Evolutionary conservation across 2,888 invertebrate species (phyloP), one percentile per base, ranked within the genome.

Genomic region (Cancer borealis): DNA sequence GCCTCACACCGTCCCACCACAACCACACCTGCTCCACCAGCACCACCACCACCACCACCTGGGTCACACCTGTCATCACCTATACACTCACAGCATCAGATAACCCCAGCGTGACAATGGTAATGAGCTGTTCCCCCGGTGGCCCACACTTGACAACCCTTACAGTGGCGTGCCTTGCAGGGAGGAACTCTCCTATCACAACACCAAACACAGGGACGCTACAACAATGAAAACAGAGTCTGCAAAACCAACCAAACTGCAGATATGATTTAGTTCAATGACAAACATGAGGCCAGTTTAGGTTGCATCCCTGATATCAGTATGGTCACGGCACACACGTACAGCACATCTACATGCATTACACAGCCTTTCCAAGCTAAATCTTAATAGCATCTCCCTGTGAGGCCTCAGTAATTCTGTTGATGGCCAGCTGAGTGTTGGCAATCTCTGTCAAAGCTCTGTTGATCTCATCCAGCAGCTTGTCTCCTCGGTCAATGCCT

Each of bases 361-460:
- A 84, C 39, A 84, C 79, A 10, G 30, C 79, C 30, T 84, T 0
- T 30, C 30, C 30, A 12, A 30, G 79, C 17, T 84, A 95, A 60
- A 95, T 95, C 66, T 94, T 95, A 30, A 95, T 94, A n/a, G 93
- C 46, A 73, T 95, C 93, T 21, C 94, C 95, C 91, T 95, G 95
- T 26, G 95, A 92, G n/a, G 95, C 95, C 60, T 95, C 95, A 5
- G 95, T 95, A 17, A 95, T 94, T 17, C 95, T 49, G 73, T 95
- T 95, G 66, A 98, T 98, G 96, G 98, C 98, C 0, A 99, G 97
- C 96, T 99, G 99, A 91, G 98, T 98, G 96, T 99, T 98, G 0
- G 99, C 99, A 94, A 99, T 99, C 96, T 99, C 99, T 96, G 98
- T 98, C 0, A 99, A 97, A 0, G 99, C 99, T 17, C 98, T 97